phyloP scores from a whole-genome alignment of 2,888 invertebrate species.

The Philereme transversata region DNA sequence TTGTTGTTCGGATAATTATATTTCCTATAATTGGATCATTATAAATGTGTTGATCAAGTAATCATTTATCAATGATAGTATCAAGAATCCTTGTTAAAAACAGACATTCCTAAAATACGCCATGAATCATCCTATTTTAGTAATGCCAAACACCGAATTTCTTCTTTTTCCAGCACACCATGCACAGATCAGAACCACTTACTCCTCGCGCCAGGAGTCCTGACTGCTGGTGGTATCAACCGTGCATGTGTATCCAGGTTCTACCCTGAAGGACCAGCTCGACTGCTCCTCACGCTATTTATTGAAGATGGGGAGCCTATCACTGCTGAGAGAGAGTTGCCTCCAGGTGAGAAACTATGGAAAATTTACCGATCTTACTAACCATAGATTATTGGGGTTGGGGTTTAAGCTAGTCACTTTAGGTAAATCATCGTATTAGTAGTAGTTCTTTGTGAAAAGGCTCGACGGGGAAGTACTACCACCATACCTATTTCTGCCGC shows the following conservation, averaged over 20 bases:
- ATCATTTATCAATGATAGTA: neutral
- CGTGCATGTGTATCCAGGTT: constrained; percentile 74
- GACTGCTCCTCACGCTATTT: constrained; percentile 51
- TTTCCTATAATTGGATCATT: constrained; percentile 5
- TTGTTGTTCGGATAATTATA: constrained; percentile 16
- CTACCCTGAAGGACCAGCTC: constrained; percentile 61
- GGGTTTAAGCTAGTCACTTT: no score
- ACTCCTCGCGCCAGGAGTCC: constrained; percentile 71
- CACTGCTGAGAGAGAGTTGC: constrained; percentile 57
- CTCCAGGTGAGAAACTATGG: constrained; percentile 50
- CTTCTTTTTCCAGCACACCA: constrained; percentile 48
- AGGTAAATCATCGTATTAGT: no score
- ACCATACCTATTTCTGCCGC: no score
- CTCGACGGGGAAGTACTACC: no score
- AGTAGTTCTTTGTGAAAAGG: no score
- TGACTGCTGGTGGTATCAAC: constrained; percentile 68
- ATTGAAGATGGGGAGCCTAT: constrained; percentile 53
- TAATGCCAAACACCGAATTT: no score
- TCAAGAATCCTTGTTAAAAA: no score
- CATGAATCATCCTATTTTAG: no score
- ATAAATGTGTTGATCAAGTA: constrained; percentile 6
- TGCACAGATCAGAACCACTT: constrained; percentile 71
- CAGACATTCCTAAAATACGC: no score
- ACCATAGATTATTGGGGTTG: no score
- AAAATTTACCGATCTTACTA: no score